Evolutionary conservation across 2,888 invertebrate genomes (phyloP), one percentile per base, ranked within the genome.

Genomic region (Amblyjoppa fuscipennis): DNA sequence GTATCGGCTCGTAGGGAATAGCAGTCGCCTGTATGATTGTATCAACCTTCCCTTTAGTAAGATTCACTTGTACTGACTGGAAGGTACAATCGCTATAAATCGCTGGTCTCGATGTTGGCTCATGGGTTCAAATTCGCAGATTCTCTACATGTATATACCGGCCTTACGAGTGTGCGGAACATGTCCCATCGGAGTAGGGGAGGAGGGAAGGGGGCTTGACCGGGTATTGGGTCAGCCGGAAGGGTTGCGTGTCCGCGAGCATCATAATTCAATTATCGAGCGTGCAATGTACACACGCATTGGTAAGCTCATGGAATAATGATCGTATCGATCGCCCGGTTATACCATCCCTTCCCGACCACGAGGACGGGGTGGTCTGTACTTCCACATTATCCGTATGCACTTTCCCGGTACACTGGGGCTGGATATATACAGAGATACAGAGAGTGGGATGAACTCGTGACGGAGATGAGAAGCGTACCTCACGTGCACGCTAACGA

Each of bases 101-200:
- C 88, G 89, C 90, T 90, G 91, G 61, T 61, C 34, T 82, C 78
- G 38, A 61, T 66, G 51, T 75, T 73, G 79, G 56, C 56, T 51
- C 66, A 34, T 51, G 31, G 13, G 75, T 71, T 93, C 91, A 92
- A 92, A 92, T 92, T 90, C 93, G 45, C 45, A 93, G 92, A 92
- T 92, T 91, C 91, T 90, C 74, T 75, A 71, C 53, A 56, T 45
- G 45, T 45, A 45, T 11, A 13, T 13, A 13, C 0, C 73, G 51
- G 45, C 59, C 34, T 61, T 69, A 90, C 90, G 90, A 91, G 92
- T 90, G 89, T 90, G 90, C 90, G 88, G 85, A 90, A 89, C 90
- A 91, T 88, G 89, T 84, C 86, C 75, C 51, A 31, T 6, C 75
- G 75, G 80, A 64, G 6, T 16, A 28, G 3, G 69, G 71, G 53